A percentile compares a stretch with the other conserved stretches of the same genome.
Conservation (phyloP, 2,113 vertebrate genomes). For the Phoenicopterus ruber region DNA sequence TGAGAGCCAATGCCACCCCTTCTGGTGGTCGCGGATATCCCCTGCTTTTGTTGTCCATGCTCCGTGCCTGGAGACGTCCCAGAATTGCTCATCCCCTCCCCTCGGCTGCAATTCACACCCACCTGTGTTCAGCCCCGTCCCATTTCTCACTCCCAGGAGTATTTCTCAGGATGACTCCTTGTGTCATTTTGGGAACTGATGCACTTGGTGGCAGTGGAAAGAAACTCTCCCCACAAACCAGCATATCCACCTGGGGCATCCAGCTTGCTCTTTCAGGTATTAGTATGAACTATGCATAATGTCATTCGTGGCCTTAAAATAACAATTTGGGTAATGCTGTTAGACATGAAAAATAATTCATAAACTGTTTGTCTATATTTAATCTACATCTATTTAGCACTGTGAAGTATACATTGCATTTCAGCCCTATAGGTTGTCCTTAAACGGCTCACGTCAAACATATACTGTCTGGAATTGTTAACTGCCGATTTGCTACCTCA, state of each 20-base stretch:
- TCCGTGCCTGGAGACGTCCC: background rate
- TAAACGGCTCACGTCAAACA: background rate
- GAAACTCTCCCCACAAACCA: background rate
- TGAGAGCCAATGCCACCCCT: background rate
- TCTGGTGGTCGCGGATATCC: background rate
- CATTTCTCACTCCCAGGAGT: background rate
- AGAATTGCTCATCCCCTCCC: background rate
- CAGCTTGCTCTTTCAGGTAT: background rate
- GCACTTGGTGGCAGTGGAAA: background rate
- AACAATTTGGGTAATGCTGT: background rate
- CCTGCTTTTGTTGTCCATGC: background rate
- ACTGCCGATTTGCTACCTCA: background rate
- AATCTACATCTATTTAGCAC: background rate
- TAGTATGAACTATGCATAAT: background rate
- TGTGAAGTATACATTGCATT: background rate
- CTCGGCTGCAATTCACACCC: background rate
- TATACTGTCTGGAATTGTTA: background rate
- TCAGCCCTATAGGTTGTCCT: background rate
- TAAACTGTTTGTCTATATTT: background rate
- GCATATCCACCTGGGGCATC: too few relatives aligned
- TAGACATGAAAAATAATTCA: background rate
- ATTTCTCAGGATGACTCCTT: background rate
- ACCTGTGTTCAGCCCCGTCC: background rate
- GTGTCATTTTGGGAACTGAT: background rate
- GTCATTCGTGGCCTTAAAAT: background rate